Conservation (phyloP, 2,113 vertebrate species). For the Nicator chloris region DNA sequence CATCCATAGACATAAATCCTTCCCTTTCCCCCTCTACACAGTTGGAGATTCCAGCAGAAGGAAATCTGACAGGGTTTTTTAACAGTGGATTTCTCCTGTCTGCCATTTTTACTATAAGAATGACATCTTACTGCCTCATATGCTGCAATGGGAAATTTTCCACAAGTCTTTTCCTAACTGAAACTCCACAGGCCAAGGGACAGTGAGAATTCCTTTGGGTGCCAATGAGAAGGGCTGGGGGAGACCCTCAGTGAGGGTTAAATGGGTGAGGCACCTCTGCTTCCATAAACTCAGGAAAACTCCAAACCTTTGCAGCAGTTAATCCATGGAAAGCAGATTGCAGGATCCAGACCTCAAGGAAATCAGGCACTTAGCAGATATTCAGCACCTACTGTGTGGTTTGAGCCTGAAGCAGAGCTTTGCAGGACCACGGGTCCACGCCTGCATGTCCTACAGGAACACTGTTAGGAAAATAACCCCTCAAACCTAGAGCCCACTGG, state of each 20-base stretch:
- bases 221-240: neutral
- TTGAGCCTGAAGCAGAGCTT: neutral
- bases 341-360: neutral
- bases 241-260: neutral
- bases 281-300: neutral
- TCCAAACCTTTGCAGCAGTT: neutral
- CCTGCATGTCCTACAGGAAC: neutral
- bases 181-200: neutral
- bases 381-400: accelerated
- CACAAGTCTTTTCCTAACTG: neutral
- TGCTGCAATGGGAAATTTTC: neutral
- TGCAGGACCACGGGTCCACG: neutral
- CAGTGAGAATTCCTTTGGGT: neutral
- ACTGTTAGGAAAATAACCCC: neutral
- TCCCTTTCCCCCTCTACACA: neutral
- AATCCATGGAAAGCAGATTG: accelerated
- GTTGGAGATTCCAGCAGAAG: neutral
- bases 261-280: accelerated
- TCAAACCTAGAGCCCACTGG: neutral
- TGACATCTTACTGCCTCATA: neutral
- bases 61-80: neutral
- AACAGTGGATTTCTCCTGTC: neutral
- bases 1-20: neutral
- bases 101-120: neutral
- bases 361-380: neutral